Conservation (phyloP, 1,140 invertebrate species). For the Subanguina moxae region DNA sequence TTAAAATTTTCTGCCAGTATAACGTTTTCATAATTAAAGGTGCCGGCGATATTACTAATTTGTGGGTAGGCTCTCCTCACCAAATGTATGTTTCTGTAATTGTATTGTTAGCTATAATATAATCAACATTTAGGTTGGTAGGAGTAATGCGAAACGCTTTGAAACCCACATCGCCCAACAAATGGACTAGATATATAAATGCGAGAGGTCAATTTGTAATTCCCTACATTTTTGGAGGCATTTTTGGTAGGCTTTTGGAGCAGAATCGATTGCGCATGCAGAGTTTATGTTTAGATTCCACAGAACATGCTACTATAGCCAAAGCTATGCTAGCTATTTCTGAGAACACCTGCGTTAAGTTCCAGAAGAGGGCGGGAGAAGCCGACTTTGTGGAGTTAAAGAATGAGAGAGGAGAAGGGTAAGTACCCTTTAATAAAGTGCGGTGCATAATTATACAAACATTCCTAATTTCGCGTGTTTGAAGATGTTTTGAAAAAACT, state of each 20-base stretch:
- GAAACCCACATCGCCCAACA: conserved; percentile 27
- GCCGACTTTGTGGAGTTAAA: conserved; percentile 24
- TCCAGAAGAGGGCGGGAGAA: conserved; percentile 19
- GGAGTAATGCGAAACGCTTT: conserved; percentile 29
- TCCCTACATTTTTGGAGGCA: conserved; percentile 29
- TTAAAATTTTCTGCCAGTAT: too few relatives aligned
- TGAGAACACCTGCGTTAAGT: conserved; percentile 20
- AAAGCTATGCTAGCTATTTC: conserved; percentile 28
- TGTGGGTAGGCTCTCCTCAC: conserved; percentile 12
- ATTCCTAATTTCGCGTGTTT: too few relatives aligned
- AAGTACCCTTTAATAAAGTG: not conserved
- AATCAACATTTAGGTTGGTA: conserved; percentile 11
- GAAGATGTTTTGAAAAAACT: too few relatives aligned
- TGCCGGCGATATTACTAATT: conserved; percentile 31
- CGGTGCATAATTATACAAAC: too few relatives aligned
- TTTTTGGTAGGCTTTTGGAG: conserved; percentile 20
- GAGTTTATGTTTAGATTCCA: conserved; percentile 21
- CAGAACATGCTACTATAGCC: conserved; percentile 21
- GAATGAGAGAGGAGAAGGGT: conserved; percentile 21
- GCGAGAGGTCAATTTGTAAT: conserved; percentile 24
- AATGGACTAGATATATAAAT: conserved; percentile 27
- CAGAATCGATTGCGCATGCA: not conserved
- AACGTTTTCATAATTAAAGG: too few relatives aligned
- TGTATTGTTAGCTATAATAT: not conserved
- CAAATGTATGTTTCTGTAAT: not conserved